Evolutionary conservation across 2,113 vertebrate species (phyloP), one percentile per base, ranked within the genome.

Genomic region (Podarcis muralis): DNA sequence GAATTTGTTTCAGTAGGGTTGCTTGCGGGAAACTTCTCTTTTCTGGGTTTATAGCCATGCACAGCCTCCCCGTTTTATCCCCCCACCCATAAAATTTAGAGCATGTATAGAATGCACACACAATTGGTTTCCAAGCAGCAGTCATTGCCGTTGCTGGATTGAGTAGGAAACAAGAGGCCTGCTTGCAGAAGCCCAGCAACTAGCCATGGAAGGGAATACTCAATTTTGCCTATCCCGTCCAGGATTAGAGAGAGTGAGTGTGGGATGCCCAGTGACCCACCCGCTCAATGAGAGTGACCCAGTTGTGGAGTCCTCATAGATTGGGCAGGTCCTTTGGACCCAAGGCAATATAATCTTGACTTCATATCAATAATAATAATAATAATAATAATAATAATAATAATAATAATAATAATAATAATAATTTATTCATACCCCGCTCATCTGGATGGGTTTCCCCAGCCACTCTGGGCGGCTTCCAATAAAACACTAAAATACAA

Each of bases 51-150:
- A 84, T 90, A 92, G 78, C 23, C 62, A 0, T 0, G 7, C 32
- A 59, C 15, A 5, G 89, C 84, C 83, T 27, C 13, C 12, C 6
- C 62, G 40, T 30, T 92, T 27, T 27, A 11, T 27, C 83, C 77
- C 81, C 79, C 48, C 16, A 25, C 1, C n/a, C 77, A 72, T 22
- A 22, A 2, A 91, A 40, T 80, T 88, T 57, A 0, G 1, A 88
- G 88, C 76, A 71, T 85, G 37, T 76, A 22, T 22, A 59, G 81
- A 81, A 84, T 75, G 89, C 25, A 1, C 0, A 27, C 85, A 75
- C 80, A 68, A 84, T 23, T 71, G 48, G 91, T 93, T 93, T 89
- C 89, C 89, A 92, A 66, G 89, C 87, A 93, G 92, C 87, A 43
- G 76, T 81, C 68, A 57, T 84, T 93, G 89, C 27, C 68, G 22